Evolutionary conservation across 2,797 vertebrate species (phyloP).

Genomic region (Ptychadena robeensis): DNA sequence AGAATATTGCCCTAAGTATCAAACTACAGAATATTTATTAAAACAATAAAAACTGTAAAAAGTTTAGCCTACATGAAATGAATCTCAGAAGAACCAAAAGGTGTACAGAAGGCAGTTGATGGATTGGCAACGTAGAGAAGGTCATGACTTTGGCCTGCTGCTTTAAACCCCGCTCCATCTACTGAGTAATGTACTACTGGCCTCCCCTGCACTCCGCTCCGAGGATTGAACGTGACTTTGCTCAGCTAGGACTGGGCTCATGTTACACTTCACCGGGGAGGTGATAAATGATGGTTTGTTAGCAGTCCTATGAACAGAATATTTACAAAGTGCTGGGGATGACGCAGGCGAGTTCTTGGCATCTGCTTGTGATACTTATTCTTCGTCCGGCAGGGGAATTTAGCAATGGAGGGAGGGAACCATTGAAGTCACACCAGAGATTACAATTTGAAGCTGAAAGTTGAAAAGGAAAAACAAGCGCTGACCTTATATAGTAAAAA

Average conservation of each 20-base stretch:
- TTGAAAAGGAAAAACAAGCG: slow-evolving; percentile 47
- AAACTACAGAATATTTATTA: too few species aligned
- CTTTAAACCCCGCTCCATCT: not conserved
- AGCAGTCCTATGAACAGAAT: slow-evolving; percentile 55
- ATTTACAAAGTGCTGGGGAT: slow-evolving; percentile 58
- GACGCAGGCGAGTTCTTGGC: slow-evolving; percentile 54
- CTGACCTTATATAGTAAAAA: slow-evolving; percentile 48
- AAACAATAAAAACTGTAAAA: too few species aligned
- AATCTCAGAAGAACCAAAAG: too few species aligned
- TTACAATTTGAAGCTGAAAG: slow-evolving; percentile 54
- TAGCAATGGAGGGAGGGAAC: slow-evolving; percentile 49
- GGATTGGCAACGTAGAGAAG: not conserved
- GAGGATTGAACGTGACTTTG: slow-evolving; percentile 52
- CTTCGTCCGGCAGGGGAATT: slow-evolving; percentile 52
- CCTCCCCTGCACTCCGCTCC: slow-evolving; percentile 15
- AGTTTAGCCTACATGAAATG: too few species aligned
- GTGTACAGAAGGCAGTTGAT: not conserved
- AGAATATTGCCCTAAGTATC: too few species aligned
- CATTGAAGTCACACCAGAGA: slow-evolving; percentile 54
- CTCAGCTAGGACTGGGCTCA: slow-evolving; percentile 54
- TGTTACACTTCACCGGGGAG: slow-evolving; percentile 52
- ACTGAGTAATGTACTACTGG: slow-evolving; percentile 18
- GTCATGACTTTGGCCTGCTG: not conserved
- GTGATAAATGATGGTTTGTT: slow-evolving; percentile 57
- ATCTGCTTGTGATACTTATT: slow-evolving; percentile 52